Percentiles rank a stretch among this genome's conserved stretches.
phyloP scores from a whole-genome alignment of 1,140 invertebrate species.

The Pachypsylla venusta region DNA sequence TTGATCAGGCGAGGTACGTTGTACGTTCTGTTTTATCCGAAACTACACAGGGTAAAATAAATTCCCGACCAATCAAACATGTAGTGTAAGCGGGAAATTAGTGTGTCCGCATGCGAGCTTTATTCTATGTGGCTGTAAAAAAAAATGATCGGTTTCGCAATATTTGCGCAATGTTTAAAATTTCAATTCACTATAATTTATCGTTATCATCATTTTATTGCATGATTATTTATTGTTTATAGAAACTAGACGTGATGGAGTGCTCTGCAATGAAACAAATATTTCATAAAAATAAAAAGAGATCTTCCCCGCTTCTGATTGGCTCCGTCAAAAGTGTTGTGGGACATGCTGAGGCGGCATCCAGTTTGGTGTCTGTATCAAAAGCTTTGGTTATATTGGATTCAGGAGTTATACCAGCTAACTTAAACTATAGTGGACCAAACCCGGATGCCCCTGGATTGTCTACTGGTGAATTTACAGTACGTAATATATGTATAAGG shows the following conservation, averaged over 20 bases:
- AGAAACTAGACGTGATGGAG: conserved; percentile 22
- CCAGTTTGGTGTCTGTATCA: conserved; percentile 40
- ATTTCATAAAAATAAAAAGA: conserved; percentile 20
- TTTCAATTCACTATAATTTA: too few species aligned
- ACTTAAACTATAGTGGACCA: conserved; percentile 22
- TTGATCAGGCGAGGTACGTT: too few species aligned
- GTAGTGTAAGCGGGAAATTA: too few species aligned
- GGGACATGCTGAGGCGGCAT: conserved; percentile 56
- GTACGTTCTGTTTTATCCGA: too few species aligned
- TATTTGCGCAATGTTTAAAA: too few species aligned
- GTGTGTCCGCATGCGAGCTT: too few species aligned
- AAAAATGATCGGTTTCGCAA: too few species aligned
- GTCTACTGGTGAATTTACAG: conserved; percentile 31
- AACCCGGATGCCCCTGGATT: conserved; percentile 38
- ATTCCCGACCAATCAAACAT: too few species aligned
- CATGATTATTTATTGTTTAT: too few species aligned
- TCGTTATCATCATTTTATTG: too few species aligned
- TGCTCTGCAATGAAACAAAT: conserved; percentile 20
- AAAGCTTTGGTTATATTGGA: conserved; percentile 33
- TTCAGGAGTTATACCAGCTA: conserved; percentile 24
- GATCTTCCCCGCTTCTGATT: conserved; percentile 41
- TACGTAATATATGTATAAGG: conserved; percentile 12
- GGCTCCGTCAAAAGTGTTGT: conserved; percentile 64
- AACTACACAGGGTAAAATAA: too few species aligned
- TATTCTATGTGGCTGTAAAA: too few species aligned